Percentiles rank a stretch among this genome's conserved stretches.
Evolutionary conservation across 2,113 vertebrate genomes (phyloP).

Genomic region (Diadophis punctatus): DNA sequence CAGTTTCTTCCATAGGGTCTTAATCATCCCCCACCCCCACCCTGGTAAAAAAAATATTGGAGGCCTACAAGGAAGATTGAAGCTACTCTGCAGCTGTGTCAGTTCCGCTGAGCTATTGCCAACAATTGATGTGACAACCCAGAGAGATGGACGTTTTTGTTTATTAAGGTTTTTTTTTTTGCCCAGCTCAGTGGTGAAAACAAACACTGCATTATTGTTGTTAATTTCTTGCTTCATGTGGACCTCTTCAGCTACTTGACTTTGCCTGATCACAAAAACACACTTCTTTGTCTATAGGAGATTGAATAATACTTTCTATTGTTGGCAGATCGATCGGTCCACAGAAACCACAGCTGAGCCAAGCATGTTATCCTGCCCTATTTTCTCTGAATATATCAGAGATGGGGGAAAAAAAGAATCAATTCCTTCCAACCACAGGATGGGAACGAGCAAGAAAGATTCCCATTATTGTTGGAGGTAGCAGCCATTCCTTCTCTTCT

Average conservation of each 20-base stretch:
- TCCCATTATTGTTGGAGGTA: not conserved
- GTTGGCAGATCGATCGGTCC: not conserved
- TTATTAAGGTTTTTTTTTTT: not conserved
- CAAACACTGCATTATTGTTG: not conserved
- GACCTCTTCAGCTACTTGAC: not conserved
- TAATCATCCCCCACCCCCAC: not conserved
- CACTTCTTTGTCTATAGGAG: not conserved
- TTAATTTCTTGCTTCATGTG: not conserved
- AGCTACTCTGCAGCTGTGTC: not conserved
- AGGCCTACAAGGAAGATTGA: not conserved
- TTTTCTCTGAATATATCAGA: not conserved
- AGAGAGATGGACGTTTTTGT: not conserved
- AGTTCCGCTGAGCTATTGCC: not conserved
- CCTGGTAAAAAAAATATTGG: not conserved
- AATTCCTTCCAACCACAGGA: not conserved
- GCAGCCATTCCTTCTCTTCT: not conserved
- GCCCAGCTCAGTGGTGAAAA: not conserved
- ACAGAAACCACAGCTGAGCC: not conserved
- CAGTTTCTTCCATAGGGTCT: not conserved
- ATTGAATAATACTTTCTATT: not conserved
- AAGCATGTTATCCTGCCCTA: not conserved
- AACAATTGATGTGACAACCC: not conserved
- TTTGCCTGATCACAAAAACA: not conserved
- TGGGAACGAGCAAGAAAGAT: not conserved
- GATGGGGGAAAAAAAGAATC: not conserved